Percentiles rank a stretch among this genome's conserved stretches.
Evolutionary conservation across 1,140 invertebrate species (phyloP).

Genomic region (Magallana angulata): DNA sequence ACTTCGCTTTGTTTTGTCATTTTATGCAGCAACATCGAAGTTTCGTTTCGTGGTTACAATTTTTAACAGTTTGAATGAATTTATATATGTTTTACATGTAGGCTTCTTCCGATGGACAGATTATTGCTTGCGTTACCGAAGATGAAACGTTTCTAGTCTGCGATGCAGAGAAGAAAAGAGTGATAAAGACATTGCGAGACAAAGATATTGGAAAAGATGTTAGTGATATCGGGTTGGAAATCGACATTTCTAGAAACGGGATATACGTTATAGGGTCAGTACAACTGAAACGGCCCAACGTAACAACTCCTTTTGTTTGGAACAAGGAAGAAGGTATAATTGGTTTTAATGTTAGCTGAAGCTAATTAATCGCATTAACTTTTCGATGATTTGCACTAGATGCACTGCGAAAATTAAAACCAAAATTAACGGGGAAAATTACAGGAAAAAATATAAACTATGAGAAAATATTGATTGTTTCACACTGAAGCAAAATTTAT

Average conservation of each 20-base stretch:
- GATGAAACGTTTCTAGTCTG: slow-evolving; percentile 4
- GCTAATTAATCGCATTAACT: too few relatives aligned
- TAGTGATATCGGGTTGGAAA: neutral
- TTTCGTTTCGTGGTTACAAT: too few relatives aligned
- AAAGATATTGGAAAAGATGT: neutral
- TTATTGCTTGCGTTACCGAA: neutral
- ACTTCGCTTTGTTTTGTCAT: too few relatives aligned
- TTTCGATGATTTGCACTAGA: too few relatives aligned
- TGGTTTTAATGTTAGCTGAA: too few relatives aligned
- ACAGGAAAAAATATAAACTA: too few relatives aligned
- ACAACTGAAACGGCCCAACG: too few relatives aligned
- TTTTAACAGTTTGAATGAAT: neutral
- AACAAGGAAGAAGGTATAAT: neutral
- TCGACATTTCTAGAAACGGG: neutral
- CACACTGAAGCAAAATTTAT: too few relatives aligned
- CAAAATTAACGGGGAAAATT: too few relatives aligned
- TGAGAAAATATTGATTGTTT: too few relatives aligned
- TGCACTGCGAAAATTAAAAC: too few relatives aligned
- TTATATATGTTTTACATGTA: neutral
- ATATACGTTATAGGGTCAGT: neutral
- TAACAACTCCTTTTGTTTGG: slow-evolving; percentile 10
- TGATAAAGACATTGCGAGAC: neutral
- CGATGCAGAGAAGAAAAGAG: neutral
- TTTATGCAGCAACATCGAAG: too few relatives aligned
- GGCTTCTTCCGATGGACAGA: neutral